Percentiles rank a stretch among this genome's conserved stretches.
Evolutionary conservation across 1,140 invertebrate genomes (phyloP).

Genomic region (Drosophila auraria): DNA sequence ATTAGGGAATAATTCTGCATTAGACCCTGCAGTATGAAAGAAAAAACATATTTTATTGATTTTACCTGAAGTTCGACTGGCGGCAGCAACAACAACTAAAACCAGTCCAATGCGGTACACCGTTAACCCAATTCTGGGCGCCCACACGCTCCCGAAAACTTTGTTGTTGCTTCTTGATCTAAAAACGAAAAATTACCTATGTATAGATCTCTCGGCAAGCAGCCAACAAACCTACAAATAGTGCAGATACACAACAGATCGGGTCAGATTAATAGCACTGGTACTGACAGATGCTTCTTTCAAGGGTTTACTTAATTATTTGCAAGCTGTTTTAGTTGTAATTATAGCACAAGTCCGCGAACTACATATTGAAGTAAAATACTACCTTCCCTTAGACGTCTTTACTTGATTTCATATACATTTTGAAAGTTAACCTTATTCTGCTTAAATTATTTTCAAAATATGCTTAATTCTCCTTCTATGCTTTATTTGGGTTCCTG

Average conservation of each 20-base stretch:
- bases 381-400: not conserved
- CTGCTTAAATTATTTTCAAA: not conserved
- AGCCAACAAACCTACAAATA: slow-evolving; percentile 61
- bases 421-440: not conserved
- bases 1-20: slow-evolving; percentile 73
- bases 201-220: slow-evolving; percentile 47
- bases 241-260: slow-evolving; percentile 26
- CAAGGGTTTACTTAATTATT: too few species aligned
- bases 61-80: slow-evolving; percentile 66
- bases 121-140: slow-evolving; percentile 72
- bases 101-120: slow-evolving; percentile 25
- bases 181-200: slow-evolving; percentile 65
- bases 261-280: slow-evolving; percentile 6
- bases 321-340: not conserved
- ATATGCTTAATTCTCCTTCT: not conserved
- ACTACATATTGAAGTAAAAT: not conserved
- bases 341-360: not conserved
- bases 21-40: slow-evolving; percentile 40
- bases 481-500: too few species aligned
- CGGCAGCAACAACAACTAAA: slow-evolving; percentile 11
- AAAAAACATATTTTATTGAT: slow-evolving; percentile 61
- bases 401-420: too few species aligned
- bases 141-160: slow-evolving; percentile 61
- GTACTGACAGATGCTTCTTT: too few species aligned
- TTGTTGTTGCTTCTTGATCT: slow-evolving; percentile 52